Evolutionary conservation across 2,797 vertebrate species (phyloP).

Genomic region (Uromys caudimaculatus): DNA sequence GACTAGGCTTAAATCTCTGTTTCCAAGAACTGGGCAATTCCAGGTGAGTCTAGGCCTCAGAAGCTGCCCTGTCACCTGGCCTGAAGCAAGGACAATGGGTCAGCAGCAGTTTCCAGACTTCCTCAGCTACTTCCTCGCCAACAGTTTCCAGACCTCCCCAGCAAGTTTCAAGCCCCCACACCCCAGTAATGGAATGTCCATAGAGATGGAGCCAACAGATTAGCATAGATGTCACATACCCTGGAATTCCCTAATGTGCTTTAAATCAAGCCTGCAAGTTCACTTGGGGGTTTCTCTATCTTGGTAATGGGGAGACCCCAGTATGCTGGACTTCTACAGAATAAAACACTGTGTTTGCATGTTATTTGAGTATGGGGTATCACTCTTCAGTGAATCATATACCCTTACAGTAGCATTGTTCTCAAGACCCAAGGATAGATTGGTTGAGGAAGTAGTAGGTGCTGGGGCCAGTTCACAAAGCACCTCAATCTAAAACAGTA

Average conservation of each 20-base stretch:
- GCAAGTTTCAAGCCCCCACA: background rate
- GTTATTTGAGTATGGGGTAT: background rate
- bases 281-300: background rate
- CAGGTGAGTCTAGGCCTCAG: background rate
- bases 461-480: background rate
- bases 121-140: no score
- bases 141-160: background rate
- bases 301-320: background rate
- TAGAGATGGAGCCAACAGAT: background rate
- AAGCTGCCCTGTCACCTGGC: background rate
- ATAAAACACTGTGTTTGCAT: background rate
- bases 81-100: no score
- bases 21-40: background rate
- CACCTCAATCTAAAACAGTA: background rate
- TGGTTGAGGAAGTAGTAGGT: background rate
- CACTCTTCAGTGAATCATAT: background rate
- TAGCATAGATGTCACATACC: background rate
- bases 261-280: background rate
- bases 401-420: background rate
- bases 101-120: background rate
- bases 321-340: background rate
- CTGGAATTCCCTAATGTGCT: background rate
- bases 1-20: background rate
- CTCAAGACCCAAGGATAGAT: background rate
- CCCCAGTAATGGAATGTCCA: background rate